phyloP scores from a whole-genome alignment of 2,888 invertebrate genomes.

The Microctonus brassicae region DNA sequence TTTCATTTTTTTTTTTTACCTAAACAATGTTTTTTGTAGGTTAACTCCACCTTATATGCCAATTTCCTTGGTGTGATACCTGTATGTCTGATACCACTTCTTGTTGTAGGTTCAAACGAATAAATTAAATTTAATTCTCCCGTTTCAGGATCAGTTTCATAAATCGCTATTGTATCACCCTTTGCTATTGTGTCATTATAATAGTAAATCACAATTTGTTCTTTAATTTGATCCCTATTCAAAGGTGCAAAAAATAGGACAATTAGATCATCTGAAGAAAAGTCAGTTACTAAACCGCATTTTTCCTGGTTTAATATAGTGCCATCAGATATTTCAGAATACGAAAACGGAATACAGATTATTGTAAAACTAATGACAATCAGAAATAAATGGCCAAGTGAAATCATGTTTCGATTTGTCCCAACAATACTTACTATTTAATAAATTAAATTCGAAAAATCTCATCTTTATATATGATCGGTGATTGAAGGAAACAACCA shows the following conservation, averaged over 20 bases:
- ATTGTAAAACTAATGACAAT: too few species aligned
- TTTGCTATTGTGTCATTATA: neutral
- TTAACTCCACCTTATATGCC: neutral
- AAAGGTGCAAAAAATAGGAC: conserved; percentile 1
- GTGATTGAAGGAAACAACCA: too few species aligned
- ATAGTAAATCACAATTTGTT: neutral
- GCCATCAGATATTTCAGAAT: too few species aligned
- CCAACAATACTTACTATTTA: too few species aligned
- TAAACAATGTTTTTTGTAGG: neutral
- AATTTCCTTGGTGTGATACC: neutral
- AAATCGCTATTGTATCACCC: neutral
- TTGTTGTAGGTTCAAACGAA: neutral
- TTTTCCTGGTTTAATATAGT: too few species aligned
- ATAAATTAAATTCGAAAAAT: too few species aligned
- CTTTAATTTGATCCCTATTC: neutral
- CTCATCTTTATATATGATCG: too few species aligned
- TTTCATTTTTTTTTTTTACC: neutral
- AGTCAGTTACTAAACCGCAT: too few species aligned
- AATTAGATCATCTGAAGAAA: neutral
- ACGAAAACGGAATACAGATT: too few species aligned
- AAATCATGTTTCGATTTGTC: too few species aligned
- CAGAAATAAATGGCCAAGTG: too few species aligned
- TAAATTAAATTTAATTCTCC: neutral
- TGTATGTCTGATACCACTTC: neutral
- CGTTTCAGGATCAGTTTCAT: too few species aligned